Base-by-base conservation (phyloP, 2,888 invertebrate genomes). In the Drosophila prostipennis region DNA sequence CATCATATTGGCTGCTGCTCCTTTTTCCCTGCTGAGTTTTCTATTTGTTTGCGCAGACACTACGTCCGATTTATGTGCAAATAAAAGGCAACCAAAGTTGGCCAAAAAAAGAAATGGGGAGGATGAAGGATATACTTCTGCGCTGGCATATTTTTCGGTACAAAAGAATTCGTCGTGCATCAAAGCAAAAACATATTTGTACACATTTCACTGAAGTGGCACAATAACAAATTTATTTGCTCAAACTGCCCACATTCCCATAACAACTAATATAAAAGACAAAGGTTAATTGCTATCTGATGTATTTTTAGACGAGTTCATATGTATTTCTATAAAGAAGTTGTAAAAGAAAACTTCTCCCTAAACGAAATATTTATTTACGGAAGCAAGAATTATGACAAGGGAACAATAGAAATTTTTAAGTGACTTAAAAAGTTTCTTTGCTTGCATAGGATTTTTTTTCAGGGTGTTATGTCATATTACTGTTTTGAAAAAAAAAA, bases 1-100 rank as follows among this genome's bases (percentile, higher is more conserved):
- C 14, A 77, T 73, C 14, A 77, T 73, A 75, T 55, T 61, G 59
- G 56, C 56, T 61, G 37, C 51, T 55, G 32, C 59, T 58, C 40
- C 14, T 51, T 29, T 51, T 39, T 32, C 6, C 36, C 59, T 67
- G 16, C 55, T 40, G 52, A 77, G 70, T 42, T 55, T 70, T 78
- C 83, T 77, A 57, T 72, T 87, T 81, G 75, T 64, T 69, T 77
- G 43, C 68, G 10, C 71, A 68, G 59, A 53, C 77, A 56, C 48
- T 65, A 67, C 55, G 67, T 56, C 55, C 43, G 73, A 51, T 79
- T 75, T 74, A 75, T 75, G 87, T 77, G 72, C 65, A 77, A 72
- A 67, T 29, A 65, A 42, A 56, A 57, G 65, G 65, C 39, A 48
- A 40, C 36, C 48, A 23, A 45, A 45, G 29, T 26, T 49, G 42